Percentiles rank a stretch among this genome's conserved stretches.
phyloP scores from a whole-genome alignment of 2,113 vertebrate species.

The Sorex fumeus region DNA sequence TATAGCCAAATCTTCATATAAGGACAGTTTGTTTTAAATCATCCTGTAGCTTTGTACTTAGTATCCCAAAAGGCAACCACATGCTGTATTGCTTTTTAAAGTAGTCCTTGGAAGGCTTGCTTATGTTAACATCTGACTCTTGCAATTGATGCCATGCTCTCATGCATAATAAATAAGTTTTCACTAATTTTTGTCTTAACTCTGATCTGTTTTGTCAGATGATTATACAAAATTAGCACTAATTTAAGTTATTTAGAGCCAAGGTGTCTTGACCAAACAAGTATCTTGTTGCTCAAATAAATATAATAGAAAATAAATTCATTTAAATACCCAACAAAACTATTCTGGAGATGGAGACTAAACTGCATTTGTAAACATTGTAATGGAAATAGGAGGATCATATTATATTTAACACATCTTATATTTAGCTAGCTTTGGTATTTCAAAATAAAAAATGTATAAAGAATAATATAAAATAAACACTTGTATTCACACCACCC shows the following conservation, averaged over 20 bases:
- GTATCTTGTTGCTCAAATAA: constrained; percentile 59
- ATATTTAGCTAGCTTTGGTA: neutral
- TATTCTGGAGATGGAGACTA: too few species aligned
- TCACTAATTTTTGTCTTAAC: constrained; percentile 53
- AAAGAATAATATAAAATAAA: constrained; percentile 30
- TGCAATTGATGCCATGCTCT: neutral
- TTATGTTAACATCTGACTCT: constrained; percentile 34
- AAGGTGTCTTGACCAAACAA: constrained; percentile 53
- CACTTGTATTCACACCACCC: neutral
- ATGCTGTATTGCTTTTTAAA: constrained; percentile 50
- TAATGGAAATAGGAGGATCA: neutral
- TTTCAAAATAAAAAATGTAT: neutral
- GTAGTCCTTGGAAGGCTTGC: constrained; percentile 10
- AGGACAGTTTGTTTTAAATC: constrained; percentile 5
- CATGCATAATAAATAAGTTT: constrained; percentile 45
- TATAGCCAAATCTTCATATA: constrained; percentile 2
- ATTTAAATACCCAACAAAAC: too few species aligned
- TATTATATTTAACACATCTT: neutral
- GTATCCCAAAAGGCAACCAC: neutral
- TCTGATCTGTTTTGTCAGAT: constrained; percentile 50
- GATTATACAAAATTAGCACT: constrained; percentile 41
- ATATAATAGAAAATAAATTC: constrained; percentile 19
- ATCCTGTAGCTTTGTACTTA: neutral
- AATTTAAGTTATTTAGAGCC: constrained; percentile 51
- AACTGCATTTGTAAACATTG: neutral